Evolutionary conservation across 2,797 vertebrate species (phyloP).

Genomic region (Florisuga fusca): DNA sequence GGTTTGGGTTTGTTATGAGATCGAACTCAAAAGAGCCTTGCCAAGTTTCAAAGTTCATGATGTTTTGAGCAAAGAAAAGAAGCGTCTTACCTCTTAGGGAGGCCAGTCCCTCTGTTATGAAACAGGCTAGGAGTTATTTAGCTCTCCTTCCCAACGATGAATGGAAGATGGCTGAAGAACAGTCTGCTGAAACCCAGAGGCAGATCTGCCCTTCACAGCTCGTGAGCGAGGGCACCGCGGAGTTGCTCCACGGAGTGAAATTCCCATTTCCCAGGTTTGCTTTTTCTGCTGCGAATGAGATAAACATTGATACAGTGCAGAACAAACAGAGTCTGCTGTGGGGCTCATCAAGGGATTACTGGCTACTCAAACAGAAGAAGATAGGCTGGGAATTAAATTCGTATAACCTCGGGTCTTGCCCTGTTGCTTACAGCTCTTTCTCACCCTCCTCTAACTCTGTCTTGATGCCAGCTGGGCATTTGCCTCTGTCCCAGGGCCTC

Average conservation of each 20-base stretch:
- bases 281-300: slow-evolving; percentile 4
- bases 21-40: slow-evolving; percentile 48
- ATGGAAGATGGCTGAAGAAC: slow-evolving; percentile 24
- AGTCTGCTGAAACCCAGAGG: background rate
- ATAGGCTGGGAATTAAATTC: background rate
- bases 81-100: slow-evolving; percentile 44
- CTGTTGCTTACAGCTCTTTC: background rate
- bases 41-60: slow-evolving; percentile 71
- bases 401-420: background rate
- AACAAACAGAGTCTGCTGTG: background rate
- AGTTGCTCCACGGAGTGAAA: accelerated
- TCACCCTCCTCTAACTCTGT: background rate
- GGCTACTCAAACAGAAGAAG: slow-evolving; percentile 33
- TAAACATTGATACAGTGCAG: slow-evolving; percentile 23
- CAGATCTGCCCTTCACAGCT: slow-evolving; percentile 15
- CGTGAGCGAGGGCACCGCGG: accelerated
- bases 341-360: background rate
- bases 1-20: slow-evolving; percentile 67
- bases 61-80: slow-evolving; percentile 41
- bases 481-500: background rate
- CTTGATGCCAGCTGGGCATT: background rate
- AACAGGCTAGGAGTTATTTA: slow-evolving; percentile 1
- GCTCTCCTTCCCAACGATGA: background rate
- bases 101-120: background rate
- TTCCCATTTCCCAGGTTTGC: background rate